Base-by-base conservation (phyloP, 2,797 vertebrate genomes). In the Lithobates pipiens region DNA sequence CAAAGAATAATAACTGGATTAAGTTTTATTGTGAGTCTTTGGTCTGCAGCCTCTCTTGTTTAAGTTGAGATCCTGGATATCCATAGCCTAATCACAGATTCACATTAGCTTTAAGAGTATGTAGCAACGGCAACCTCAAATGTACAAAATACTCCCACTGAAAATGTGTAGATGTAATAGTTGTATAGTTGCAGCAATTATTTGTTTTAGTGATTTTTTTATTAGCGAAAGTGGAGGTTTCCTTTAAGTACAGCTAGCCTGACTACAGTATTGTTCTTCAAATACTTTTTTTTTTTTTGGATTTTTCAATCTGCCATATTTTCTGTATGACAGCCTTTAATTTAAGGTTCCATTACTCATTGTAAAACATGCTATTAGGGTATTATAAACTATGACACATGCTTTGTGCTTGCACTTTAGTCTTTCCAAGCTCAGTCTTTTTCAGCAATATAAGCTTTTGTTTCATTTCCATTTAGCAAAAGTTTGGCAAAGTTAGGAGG, bases 321-420 rank as follows among this genome's bases (percentile, higher is more conserved):
- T 80, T 77, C 76, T 73, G 76, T 85, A 75, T 76, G 84, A 85
- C 77, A 81, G 72, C 77, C 78, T 76, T 80, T 81, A 81, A 85
- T 85, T 80, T 81, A 57, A 70, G 78, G 65, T 85, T 76, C 84
- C 72, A 85, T 85, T 85, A 81, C 77, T 85, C 77, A 80, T n/a
- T 74, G 84, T 85, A 85, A 79, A 85, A 81, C 42, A 70, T 74
- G 67, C 75, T 84, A 84, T 77, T 70, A 76, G 68, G 69, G 42
- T 85, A 78, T 67, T 85, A 76, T 85, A 85, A 78, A 85, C 83
- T 79, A 79, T 85, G 83, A 84, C 76, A 85, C 76, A 85, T 74
- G 69, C 34, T 85, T 85, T 63, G 36, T 77, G 6, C 83, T 84
- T 36, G 74, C 83, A 71, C 68, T 84, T 71, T 77, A 61, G 32